phyloP scores from a whole-genome alignment of 1,140 invertebrate species.

The Magallana gigas region DNA sequence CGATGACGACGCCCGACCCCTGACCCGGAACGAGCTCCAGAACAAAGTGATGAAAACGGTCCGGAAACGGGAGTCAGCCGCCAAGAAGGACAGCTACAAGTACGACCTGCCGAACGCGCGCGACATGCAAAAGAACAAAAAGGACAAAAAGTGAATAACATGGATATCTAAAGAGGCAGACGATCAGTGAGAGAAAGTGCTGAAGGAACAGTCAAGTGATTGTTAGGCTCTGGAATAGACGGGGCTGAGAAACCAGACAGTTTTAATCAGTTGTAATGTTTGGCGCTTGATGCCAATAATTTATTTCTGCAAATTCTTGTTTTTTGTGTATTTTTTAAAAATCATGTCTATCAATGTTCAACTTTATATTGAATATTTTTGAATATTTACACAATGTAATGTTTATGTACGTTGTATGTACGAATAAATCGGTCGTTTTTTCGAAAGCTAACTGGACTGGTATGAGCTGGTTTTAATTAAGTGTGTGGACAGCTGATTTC shows the following conservation, averaged over 20 bases:
- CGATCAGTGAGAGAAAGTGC: not conserved
- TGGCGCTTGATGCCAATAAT: not conserved
- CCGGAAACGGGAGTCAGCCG: conserved; percentile 76
- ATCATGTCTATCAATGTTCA: conserved; percentile 4
- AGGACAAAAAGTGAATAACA: conserved; percentile 70
- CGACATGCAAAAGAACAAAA: conserved; percentile 74
- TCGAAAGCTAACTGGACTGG: too few species aligned
- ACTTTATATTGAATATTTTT: not conserved
- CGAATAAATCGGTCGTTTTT: conserved; percentile 14
- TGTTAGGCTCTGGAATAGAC: not conserved
- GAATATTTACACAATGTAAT: not conserved
- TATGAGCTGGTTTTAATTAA: too few species aligned
- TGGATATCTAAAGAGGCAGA: not conserved
- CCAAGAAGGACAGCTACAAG: conserved; percentile 73
- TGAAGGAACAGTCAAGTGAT: not conserved
- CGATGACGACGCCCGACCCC: conserved; percentile 76
- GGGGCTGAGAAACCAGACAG: not conserved
- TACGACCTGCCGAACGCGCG: conserved; percentile 75
- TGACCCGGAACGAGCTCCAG: conserved; percentile 76
- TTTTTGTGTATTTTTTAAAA: not conserved
- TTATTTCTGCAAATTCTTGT: not conserved
- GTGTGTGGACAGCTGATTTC: not conserved
- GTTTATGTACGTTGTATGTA: conserved; percentile 1
- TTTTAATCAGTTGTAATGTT: not conserved
- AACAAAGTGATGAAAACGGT: conserved; percentile 78